Percentiles rank a stretch among this genome's conserved stretches.
These are phyloP conservation scores for Archips crataeganus DNA, from an alignment of 2,888 invertebrate genomes.

Conservation along the genomic window DNA sequence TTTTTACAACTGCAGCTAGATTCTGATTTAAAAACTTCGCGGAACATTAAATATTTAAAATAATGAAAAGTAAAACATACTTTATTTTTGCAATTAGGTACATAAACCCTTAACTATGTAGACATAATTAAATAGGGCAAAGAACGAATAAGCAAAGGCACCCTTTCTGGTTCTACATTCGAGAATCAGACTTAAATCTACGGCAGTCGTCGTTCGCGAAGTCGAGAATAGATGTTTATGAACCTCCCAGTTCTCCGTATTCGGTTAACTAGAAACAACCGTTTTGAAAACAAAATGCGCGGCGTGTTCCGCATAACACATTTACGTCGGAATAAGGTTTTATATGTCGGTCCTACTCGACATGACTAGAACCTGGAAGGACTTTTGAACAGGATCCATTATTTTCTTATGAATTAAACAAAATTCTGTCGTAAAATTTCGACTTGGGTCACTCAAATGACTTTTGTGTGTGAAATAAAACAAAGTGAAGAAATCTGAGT, in stretches of 20 bases:
- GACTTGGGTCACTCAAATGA: not conserved
- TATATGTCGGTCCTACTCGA: not conserved
- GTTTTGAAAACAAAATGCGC: conserved; percentile 71
- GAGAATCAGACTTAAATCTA: conserved; percentile 1
- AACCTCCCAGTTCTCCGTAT: conserved; percentile 50
- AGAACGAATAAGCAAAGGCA: not conserved
- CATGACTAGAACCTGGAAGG: not conserved
- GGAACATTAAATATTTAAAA: too few relatives aligned
- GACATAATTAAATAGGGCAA: not conserved
- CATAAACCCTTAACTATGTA: too few relatives aligned
- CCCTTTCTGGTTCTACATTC: not conserved
- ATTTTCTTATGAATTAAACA: not conserved
- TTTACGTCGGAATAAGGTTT: conserved; percentile 15
- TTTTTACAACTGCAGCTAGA: too few relatives aligned
- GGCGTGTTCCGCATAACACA: conserved; percentile 60
- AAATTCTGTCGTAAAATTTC: not conserved
- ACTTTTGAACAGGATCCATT: not conserved
- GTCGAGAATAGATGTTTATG: conserved; percentile 50
- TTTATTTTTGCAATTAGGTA: too few relatives aligned
- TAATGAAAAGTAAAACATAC: too few relatives aligned
- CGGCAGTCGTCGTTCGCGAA: conserved; percentile 9
- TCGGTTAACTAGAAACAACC: conserved; percentile 62
- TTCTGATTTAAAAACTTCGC: too few relatives aligned
- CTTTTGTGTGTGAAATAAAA: not conserved
- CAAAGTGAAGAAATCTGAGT: too few relatives aligned